Percentiles rank a stretch among this genome's conserved stretches.
Conservation (phyloP, 2,113 vertebrate genomes). For the Alectura lathami region DNA sequence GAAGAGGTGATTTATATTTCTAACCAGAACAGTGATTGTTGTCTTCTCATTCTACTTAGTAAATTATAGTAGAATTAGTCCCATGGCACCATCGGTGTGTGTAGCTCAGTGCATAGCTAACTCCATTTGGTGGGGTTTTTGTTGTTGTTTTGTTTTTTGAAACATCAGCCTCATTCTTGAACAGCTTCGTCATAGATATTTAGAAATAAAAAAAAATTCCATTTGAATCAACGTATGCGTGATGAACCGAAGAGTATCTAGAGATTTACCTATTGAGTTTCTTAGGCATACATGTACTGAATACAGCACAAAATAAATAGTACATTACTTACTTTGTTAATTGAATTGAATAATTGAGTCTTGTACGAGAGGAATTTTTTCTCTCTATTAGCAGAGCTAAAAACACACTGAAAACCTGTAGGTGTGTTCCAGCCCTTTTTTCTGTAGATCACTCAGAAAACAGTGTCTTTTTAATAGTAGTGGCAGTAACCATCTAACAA, state of each 20-base stretch:
- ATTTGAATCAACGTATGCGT: accelerated
- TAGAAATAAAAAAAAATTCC: not conserved
- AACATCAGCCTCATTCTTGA: not conserved
- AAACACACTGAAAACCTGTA: not conserved
- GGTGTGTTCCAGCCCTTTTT: conserved; percentile 34
- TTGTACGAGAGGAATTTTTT: not conserved
- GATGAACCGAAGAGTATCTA: not conserved
- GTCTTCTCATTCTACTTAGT: conserved; percentile 8
- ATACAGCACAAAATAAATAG: not conserved
- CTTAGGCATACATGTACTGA: not conserved
- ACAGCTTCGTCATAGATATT: not conserved
- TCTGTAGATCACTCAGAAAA: not conserved
- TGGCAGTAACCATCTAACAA: conserved; percentile 32
- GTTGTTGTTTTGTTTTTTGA: not conserved
- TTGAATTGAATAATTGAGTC: conserved; percentile 15
- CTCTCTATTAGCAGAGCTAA: conserved; percentile 23
- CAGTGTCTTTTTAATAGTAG: conserved; percentile 1
- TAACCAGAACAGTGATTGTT: not conserved
- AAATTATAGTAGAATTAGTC: conserved; percentile 16
- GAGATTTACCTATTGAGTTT: not conserved
- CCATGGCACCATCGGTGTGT: not conserved
- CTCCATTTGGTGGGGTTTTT: not conserved
- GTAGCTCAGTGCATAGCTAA: not conserved
- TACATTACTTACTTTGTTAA: conserved; percentile 27
- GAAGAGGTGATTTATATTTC: not conserved